Evolutionary conservation across 2,797 vertebrate genomes (phyloP).

Genomic region (Pipistrellus kuhlii): DNA sequence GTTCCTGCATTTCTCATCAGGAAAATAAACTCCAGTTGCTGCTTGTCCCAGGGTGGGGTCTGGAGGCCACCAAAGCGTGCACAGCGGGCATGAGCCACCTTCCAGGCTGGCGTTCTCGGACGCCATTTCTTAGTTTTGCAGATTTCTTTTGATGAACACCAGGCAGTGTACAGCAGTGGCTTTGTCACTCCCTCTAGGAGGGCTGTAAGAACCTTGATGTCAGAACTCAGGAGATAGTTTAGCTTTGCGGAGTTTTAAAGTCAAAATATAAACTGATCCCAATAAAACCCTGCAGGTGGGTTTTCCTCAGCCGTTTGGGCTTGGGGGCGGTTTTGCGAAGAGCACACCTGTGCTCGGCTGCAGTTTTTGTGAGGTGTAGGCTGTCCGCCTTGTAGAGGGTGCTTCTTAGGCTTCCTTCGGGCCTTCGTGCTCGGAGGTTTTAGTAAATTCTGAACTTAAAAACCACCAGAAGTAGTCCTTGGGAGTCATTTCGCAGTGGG

Average conservation of each 20-base stretch:
- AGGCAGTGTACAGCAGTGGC: not conserved
- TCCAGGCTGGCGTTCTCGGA: not conserved
- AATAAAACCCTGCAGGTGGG: not conserved
- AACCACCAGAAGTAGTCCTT: not conserved
- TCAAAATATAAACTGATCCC: not conserved
- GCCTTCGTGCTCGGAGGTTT: not conserved
- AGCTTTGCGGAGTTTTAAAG: conserved; percentile 18
- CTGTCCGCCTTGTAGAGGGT: not conserved
- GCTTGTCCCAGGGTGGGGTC: not conserved
- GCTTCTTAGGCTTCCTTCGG: not conserved
- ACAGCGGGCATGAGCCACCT: not conserved
- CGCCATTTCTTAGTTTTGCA: not conserved
- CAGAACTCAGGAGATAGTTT: not conserved
- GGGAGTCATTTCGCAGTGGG: not conserved
- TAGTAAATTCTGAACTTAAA: conserved; percentile 9
- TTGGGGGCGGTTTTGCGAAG: not conserved
- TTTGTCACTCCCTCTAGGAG: not conserved
- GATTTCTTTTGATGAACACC: not conserved
- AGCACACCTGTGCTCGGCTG: too few species aligned
- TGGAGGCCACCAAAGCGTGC: not conserved
- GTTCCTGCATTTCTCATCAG: not conserved
- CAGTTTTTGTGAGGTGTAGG: not conserved
- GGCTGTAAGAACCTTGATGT: not conserved
- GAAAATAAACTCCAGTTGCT: not conserved
- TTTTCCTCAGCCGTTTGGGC: not conserved